These are phyloP conservation scores for Oryctes rhinoceros DNA, from an alignment of 1,140 invertebrate species.

Conservation along the genomic window DNA sequence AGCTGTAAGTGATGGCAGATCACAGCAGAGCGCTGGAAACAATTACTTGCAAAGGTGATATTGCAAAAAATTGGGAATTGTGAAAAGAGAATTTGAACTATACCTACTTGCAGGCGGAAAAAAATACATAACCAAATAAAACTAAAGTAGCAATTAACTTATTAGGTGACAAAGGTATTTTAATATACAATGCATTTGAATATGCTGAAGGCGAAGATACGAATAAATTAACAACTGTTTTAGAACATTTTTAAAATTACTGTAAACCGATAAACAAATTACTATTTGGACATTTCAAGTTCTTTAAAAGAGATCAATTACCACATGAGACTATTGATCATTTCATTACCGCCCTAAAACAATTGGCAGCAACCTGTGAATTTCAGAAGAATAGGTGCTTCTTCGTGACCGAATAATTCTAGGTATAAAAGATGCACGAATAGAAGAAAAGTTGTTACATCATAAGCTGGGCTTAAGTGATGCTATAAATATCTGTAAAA, in stretches of 20 bases:
- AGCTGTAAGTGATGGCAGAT: constrained; percentile 37
- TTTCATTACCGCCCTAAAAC: constrained; percentile 48
- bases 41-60: constrained; percentile 40
- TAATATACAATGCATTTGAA: constrained; percentile 46
- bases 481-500: constrained; percentile 41
- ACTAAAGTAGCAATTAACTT: constrained; percentile 46
- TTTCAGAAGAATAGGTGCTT: constrained; percentile 44
- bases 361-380: constrained; percentile 44
- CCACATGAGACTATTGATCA: constrained; percentile 48
- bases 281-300: constrained; percentile 49
- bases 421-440: constrained; percentile 38
- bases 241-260: constrained; percentile 46
- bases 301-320: constrained; percentile 47
- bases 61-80: constrained; percentile 39
- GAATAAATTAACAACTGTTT: constrained; percentile 45
- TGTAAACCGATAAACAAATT: constrained; percentile 47
- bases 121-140: constrained; percentile 21
- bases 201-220: constrained; percentile 40
- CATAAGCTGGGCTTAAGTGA: constrained; percentile 17
- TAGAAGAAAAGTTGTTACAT: constrained; percentile 3
- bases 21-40: neutral
- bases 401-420: constrained; percentile 42
- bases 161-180: constrained; percentile 44
- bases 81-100: constrained; percentile 44
- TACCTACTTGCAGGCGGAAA: constrained; percentile 43